phyloP scores from a whole-genome alignment of 2,113 vertebrate species.

The Gambusia affinis region DNA sequence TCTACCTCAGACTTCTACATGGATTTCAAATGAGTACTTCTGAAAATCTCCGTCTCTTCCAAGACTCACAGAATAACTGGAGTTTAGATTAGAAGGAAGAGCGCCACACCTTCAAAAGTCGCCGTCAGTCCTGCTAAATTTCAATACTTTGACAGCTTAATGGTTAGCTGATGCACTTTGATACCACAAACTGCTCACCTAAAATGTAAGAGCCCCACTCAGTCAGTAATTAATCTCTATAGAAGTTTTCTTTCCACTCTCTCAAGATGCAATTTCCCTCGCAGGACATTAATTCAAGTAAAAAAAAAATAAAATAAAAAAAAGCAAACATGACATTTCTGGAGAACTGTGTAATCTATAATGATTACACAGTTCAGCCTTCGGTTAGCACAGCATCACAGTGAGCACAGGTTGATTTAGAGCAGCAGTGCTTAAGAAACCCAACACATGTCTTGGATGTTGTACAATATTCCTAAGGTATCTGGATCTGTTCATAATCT shows the following conservation, averaged over 20 bases:
- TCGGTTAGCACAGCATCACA: conserved; percentile 10
- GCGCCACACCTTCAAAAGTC: conserved; percentile 36
- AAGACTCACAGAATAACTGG: conserved; percentile 16
- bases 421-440: conserved; percentile 25
- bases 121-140: conserved; percentile 18
- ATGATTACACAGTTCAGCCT: too few relatives aligned
- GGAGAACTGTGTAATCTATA: not conserved
- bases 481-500: conserved; percentile 35
- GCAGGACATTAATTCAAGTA: conserved; percentile 18
- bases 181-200: conserved; percentile 35
- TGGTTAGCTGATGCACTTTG: conserved; percentile 10
- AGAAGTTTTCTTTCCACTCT: conserved; percentile 12
- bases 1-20: not conserved
- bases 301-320: not conserved
- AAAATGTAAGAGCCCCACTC: conserved; percentile 14
- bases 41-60: conserved; percentile 7
- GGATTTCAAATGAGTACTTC: not conserved
- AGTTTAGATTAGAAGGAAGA: conserved; percentile 5
- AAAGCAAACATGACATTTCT: conserved; percentile 24
- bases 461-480: conserved; percentile 20
- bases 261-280: conserved; percentile 17
- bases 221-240: conserved; percentile 24
- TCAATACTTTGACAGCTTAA: conserved; percentile 15
- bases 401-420: conserved; percentile 4
- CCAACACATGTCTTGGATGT: not conserved